Evolutionary conservation across 2,888 invertebrate species (phyloP).

Genomic region (Tricholauxania praeusta): DNA sequence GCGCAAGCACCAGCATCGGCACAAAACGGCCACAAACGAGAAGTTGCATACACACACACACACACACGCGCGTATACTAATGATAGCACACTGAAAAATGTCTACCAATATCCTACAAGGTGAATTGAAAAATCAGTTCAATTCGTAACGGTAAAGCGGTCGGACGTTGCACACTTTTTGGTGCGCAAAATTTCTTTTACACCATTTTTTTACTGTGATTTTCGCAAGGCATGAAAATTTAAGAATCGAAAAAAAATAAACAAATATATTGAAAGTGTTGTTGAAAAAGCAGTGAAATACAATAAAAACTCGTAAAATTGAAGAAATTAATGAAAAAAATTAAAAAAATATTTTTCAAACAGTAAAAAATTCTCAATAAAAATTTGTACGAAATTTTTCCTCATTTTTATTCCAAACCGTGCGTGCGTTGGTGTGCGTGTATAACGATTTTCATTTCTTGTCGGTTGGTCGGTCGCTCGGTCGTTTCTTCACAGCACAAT

Average conservation of each 20-base stretch:
- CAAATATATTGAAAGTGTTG: no score
- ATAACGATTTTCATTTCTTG: background rate
- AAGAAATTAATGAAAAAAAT: slow-evolving; percentile 5
- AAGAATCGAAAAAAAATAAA: background rate
- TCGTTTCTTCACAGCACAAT: background rate
- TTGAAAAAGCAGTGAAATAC: slow-evolving; percentile 2
- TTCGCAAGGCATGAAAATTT: background rate
- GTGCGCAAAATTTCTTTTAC: no score
- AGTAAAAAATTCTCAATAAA: no score
- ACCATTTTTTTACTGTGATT: background rate
- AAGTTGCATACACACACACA: slow-evolving; percentile 24
- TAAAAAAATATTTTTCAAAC: no score
- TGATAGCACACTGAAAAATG: slow-evolving; percentile 42
- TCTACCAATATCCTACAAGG: slow-evolving; percentile 50
- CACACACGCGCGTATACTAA: slow-evolving; percentile 37
- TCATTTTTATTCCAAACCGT: background rate
- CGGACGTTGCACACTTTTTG: slow-evolving; percentile 43
- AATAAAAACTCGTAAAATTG: background rate
- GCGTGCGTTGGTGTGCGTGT: background rate
- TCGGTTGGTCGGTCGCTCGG: slow-evolving; percentile 11
- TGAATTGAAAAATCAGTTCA: slow-evolving; percentile 57
- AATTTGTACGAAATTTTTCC: background rate
- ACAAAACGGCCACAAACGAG: slow-evolving; percentile 38
- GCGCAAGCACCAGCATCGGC: slow-evolving; percentile 22
- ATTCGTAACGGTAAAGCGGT: slow-evolving; percentile 52